Conservation (phyloP, 2,888 invertebrate species). For the Phaonia tiefii region DNA sequence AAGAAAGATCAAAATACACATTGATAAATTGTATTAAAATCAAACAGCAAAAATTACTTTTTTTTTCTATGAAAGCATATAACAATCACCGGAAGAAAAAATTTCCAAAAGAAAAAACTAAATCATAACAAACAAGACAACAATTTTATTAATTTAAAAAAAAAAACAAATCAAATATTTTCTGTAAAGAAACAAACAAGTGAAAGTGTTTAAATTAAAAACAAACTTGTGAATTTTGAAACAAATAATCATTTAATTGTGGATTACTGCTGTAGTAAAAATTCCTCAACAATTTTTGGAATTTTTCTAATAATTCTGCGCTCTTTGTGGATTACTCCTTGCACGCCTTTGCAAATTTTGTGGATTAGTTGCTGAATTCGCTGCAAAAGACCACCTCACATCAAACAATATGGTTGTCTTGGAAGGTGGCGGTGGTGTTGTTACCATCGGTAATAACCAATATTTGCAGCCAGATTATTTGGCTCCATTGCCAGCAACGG, state of each 20-base stretch:
- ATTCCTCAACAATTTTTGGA: slow-evolving; percentile 32
- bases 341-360: slow-evolving; percentile 48
- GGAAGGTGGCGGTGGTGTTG: slow-evolving; percentile 94
- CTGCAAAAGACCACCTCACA: slow-evolving; percentile 30
- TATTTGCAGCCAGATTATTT: slow-evolving; percentile 98
- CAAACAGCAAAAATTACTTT: slow-evolving; percentile 50
- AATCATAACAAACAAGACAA: slow-evolving; percentile 4
- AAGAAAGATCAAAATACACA: slow-evolving; percentile 53
- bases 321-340: slow-evolving; percentile 66
- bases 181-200: slow-evolving; percentile 31
- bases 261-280: slow-evolving; percentile 29
- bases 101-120: slow-evolving; percentile 24
- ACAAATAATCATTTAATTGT: slow-evolving; percentile 29
- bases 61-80: slow-evolving; percentile 38
- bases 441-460: slow-evolving; percentile 94
- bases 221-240: not conserved
- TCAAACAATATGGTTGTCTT: slow-evolving; percentile 89
- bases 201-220: slow-evolving; percentile 41
- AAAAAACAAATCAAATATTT: not conserved
- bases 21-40: slow-evolving; percentile 13
- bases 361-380: slow-evolving; percentile 68
- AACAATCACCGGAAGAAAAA: slow-evolving; percentile 38
- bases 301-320: slow-evolving; percentile 33
- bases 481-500: slow-evolving; percentile 95
- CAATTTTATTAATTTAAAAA: slow-evolving; percentile 19